phyloP scores from a whole-genome alignment of 2,113 vertebrate genomes.

The Tamias sibiricus region DNA sequence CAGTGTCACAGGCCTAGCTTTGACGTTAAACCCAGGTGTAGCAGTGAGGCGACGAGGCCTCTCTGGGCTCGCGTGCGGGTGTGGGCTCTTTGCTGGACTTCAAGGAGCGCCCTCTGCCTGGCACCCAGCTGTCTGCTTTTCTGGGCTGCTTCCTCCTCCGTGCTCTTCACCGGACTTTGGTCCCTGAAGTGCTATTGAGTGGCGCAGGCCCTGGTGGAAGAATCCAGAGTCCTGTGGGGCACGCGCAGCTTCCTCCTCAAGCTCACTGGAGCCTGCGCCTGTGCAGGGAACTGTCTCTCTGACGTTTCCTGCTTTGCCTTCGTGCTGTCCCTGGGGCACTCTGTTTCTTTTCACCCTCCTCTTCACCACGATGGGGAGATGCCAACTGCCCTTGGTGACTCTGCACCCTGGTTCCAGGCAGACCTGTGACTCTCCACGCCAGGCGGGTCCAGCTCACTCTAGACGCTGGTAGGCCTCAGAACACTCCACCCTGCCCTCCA shows the following conservation, averaged over 20 bases:
- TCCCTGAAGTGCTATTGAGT: background rate
- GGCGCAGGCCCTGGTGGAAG: background rate
- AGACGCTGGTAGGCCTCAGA: background rate
- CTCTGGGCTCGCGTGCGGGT: too few relatives aligned
- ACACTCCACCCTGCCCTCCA: too few relatives aligned
- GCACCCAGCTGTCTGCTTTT: too few relatives aligned
- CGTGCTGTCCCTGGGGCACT: too few relatives aligned
- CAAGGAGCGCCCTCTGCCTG: too few relatives aligned
- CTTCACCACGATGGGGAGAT: background rate
- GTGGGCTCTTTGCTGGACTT: too few relatives aligned
- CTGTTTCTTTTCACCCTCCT: background rate
- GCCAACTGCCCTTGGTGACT: too few relatives aligned
- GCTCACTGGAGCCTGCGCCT: background rate
- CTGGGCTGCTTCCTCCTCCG: too few relatives aligned
- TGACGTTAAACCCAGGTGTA: too few relatives aligned
- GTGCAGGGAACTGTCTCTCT: background rate
- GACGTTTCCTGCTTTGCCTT: too few relatives aligned
- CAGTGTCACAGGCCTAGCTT: background rate
- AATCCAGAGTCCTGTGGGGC: background rate
- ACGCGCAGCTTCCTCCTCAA: background rate
- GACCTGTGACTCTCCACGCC: too few relatives aligned
- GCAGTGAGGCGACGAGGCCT: background rate
- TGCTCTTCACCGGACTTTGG: background rate
- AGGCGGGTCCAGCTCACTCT: too few relatives aligned
- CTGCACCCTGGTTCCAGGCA: background rate